Conservation (phyloP, 2,113 vertebrate species). For the Ciconia boyciana region DNA sequence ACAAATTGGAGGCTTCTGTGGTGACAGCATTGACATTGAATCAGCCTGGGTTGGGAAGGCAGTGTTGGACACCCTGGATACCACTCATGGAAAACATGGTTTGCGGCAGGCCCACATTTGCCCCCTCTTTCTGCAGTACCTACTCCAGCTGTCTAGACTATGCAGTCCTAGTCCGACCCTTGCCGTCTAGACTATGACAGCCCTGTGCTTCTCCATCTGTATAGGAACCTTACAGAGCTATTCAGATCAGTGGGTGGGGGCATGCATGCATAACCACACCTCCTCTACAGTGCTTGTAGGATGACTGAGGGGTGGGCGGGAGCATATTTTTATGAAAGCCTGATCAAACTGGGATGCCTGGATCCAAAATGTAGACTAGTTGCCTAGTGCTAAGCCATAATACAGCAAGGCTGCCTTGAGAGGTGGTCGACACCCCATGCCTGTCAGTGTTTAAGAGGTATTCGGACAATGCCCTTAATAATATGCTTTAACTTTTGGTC, state of each 20-base stretch:
- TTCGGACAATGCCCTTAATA: not conserved
- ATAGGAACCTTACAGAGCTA: not conserved
- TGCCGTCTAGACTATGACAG: not conserved
- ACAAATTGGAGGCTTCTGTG: not conserved
- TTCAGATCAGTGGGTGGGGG: not conserved
- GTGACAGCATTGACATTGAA: not conserved
- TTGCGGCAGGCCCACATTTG: not conserved
- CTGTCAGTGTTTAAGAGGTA: not conserved
- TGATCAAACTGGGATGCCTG: too few relatives aligned
- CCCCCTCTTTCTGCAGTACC: not conserved
- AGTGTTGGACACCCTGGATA: not conserved
- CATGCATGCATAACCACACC: not conserved
- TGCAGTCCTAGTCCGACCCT: too few relatives aligned
- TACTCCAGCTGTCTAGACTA: not conserved
- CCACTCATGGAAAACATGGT: not conserved
- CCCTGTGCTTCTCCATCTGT: not conserved
- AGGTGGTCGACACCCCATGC: fast-evolving
- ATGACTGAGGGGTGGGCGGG: not conserved
- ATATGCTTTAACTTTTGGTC: too few relatives aligned
- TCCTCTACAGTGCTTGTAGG: not conserved
- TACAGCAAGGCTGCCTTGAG: not conserved
- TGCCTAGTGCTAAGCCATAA: not conserved
- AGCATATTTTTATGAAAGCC: not conserved
- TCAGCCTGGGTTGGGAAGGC: not conserved
- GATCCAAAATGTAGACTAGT: not conserved